A percentile compares a stretch with the other conserved stretches of the same genome.
These are phyloP conservation scores for Drosophila ambigua DNA, from an alignment of 1,140 invertebrate genomes.

Conservation along the genomic window DNA sequence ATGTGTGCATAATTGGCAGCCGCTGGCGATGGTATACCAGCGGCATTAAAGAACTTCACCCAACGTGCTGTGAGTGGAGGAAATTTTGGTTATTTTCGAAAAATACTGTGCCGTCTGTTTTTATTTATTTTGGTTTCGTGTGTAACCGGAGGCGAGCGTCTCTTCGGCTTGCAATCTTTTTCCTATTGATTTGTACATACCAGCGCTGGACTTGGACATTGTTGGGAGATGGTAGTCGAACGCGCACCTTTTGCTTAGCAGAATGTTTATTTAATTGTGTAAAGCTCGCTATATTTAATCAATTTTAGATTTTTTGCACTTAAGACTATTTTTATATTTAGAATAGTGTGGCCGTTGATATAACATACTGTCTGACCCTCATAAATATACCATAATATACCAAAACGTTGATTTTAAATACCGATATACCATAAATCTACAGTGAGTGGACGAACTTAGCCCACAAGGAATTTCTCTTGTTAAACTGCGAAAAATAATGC, in stretches of 20 bases:
- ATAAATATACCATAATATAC: not conserved
- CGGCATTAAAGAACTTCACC: conserved; percentile 91
- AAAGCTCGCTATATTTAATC: not conserved
- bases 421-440: too few relatives aligned
- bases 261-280: too few relatives aligned
- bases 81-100: not conserved
- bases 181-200: conserved; percentile 16
- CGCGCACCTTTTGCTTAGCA: not conserved
- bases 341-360: conserved; percentile 9
- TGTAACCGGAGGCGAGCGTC: conserved; percentile 11
- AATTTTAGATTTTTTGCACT: conserved; percentile 29
- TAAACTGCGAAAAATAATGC: too few relatives aligned
- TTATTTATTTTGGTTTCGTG: conserved; percentile 27
- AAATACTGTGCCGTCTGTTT: not conserved
- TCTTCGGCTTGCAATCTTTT: not conserved
- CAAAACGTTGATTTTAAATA: too few relatives aligned
- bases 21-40: conserved; percentile 90
- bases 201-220: conserved; percentile 74
- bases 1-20: conserved; percentile 91
- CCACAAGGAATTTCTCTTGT: too few relatives aligned
- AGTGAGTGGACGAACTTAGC: too few relatives aligned
- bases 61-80: conserved; percentile 84
- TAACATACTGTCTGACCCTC: not conserved
- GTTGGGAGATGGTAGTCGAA: conserved; percentile 7
- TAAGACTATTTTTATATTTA: conserved; percentile 36